Evolutionary conservation across 2,797 vertebrate genomes (phyloP).

Genomic region (Pseudochaenichthys georgianus): DNA sequence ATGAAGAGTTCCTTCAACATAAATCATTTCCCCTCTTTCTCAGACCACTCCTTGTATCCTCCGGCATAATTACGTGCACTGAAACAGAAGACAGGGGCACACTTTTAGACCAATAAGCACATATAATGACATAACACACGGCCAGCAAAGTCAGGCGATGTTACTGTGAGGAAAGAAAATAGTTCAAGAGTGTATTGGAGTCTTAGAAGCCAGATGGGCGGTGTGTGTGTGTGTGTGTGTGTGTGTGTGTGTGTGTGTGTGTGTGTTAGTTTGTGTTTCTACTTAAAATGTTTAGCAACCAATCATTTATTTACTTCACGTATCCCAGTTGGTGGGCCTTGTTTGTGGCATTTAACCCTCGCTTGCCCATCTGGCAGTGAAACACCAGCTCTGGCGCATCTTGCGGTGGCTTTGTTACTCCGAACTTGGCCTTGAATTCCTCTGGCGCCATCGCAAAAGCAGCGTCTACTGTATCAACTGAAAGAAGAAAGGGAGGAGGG

Average conservation of each 20-base stretch:
- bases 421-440: constrained; percentile 82
- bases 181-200: not conserved
- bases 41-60: constrained; percentile 83
- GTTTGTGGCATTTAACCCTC: constrained; percentile 80
- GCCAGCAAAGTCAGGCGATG: not conserved
- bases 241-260: not conserved
- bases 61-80: constrained; percentile 83
- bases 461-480: constrained; percentile 82
- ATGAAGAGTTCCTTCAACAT: not conserved
- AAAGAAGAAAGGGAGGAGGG: constrained; percentile 1
- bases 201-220: not conserved
- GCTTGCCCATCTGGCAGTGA: constrained; percentile 85
- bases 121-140: not conserved
- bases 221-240: not conserved
- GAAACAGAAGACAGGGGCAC: constrained; percentile 57
- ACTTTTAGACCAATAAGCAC: not conserved
- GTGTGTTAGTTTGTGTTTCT: not conserved
- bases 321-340: constrained; percentile 83
- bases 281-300: not conserved
- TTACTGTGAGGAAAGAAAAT: not conserved
- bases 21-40: constrained; percentile 74
- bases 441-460: constrained; percentile 82
- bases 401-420: constrained; percentile 77
- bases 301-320: constrained; percentile 75
- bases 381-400: constrained; percentile 84